Evolutionary conservation across 2,888 invertebrate species (phyloP).

Genomic region (Spilarctia lutea): DNA sequence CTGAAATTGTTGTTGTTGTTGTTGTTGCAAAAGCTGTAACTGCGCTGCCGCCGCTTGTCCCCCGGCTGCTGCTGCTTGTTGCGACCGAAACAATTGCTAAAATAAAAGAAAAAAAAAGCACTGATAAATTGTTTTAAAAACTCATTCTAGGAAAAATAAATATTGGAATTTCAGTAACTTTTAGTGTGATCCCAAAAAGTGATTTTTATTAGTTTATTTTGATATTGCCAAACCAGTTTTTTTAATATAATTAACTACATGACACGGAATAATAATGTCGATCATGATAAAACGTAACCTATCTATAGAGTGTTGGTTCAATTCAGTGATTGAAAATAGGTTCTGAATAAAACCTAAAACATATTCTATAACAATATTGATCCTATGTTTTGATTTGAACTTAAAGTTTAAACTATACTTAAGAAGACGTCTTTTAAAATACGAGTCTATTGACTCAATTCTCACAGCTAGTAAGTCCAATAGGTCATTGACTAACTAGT

Average conservation of each 20-base stretch:
- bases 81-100: slow-evolving; percentile 96
- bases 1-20: slow-evolving; percentile 91
- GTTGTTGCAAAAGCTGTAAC: slow-evolving; percentile 91
- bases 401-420: too few relatives aligned
- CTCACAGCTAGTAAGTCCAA: too few relatives aligned
- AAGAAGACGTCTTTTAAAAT: too few relatives aligned
- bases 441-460: too few relatives aligned
- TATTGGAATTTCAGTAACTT: neutral
- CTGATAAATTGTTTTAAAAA: neutral
- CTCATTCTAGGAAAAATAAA: neutral
- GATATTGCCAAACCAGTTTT: neutral
- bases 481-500: neutral
- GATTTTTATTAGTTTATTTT: neutral
- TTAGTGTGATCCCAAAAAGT: neutral
- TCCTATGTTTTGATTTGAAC: too few relatives aligned
- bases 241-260: too few relatives aligned
- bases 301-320: too few relatives aligned
- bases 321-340: too few relatives aligned
- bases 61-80: slow-evolving; percentile 90
- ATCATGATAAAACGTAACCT: too few relatives aligned
- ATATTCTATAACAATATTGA: too few relatives aligned
- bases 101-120: slow-evolving; percentile 68
- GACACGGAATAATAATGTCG: too few relatives aligned
- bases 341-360: too few relatives aligned
- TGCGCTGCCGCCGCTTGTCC: slow-evolving; percentile 89